Percentiles rank a stretch among this genome's conserved stretches.
phyloP scores from a whole-genome alignment of 2,888 invertebrate genomes.

The Tipula helvola region DNA sequence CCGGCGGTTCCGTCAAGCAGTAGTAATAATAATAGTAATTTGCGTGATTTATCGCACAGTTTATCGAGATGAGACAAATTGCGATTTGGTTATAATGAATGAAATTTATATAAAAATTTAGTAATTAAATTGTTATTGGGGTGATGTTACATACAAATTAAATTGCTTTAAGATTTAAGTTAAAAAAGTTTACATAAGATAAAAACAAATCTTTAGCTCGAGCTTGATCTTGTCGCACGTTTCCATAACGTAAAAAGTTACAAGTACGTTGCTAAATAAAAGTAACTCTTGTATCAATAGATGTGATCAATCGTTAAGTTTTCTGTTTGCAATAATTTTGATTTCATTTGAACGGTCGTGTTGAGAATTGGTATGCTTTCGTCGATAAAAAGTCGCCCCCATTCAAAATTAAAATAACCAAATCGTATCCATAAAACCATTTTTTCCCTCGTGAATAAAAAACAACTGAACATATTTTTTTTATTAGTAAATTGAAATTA shows the following conservation, averaged over 20 bases:
- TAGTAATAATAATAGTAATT: slow-evolving; percentile 22
- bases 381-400: not conserved
- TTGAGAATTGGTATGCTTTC: not conserved
- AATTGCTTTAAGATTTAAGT: not conserved
- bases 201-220: not conserved
- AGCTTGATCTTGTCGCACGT: not conserved
- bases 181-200: not conserved
- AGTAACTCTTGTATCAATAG: not conserved
- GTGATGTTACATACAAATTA: not conserved
- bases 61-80: slow-evolving; percentile 38
- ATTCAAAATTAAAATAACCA: not conserved
- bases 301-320: not conserved
- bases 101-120: not conserved
- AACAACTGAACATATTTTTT: not conserved
- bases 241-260: not conserved
- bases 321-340: not conserved
- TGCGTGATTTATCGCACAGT: slow-evolving; percentile 49
- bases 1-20: slow-evolving; percentile 26
- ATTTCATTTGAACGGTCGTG: not conserved
- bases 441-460: not conserved
- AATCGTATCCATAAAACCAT: not conserved
- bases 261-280: not conserved
- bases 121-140: not conserved
- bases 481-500: not conserved
- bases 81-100: slow-evolving; percentile 32